These are phyloP conservation scores for Cuculus canorus DNA, from an alignment of 2,797 vertebrate species.

Conservation along the genomic window DNA sequence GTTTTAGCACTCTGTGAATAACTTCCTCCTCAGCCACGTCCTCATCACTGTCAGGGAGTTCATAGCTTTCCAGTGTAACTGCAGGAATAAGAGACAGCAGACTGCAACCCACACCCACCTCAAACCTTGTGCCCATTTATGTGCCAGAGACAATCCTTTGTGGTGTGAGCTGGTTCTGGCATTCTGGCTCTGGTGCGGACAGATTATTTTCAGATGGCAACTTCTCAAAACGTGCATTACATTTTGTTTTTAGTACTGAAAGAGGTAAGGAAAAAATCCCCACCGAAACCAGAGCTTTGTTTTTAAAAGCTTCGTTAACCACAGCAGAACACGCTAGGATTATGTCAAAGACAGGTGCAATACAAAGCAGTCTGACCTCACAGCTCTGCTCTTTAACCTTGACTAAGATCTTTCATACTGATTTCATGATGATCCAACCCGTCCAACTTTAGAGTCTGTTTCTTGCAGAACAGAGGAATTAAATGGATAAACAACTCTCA, in stretches of 20 bases:
- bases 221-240: neutral
- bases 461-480: neutral
- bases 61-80: conserved; percentile 87
- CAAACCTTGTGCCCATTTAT: neutral
- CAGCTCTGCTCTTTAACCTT: neutral
- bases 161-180: neutral
- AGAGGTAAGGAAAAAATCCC: neutral
- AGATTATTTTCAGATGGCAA: neutral
- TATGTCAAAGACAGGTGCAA: neutral
- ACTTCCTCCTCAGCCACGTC: conserved; percentile 91
- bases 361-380: neutral
- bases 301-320: neutral
- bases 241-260: neutral
- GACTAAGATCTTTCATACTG: neutral
- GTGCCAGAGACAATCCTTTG: neutral
- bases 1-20: conserved; percentile 87
- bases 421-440: neutral
- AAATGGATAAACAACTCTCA: neutral
- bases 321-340: neutral
- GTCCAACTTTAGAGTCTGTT: neutral
- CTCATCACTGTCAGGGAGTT: conserved; percentile 89
- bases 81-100: conserved; percentile 45
- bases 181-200: neutral
- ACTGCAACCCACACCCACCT: neutral
- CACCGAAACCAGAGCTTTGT: neutral